These are phyloP conservation scores for Actinia equina DNA, from an alignment of 64 coral and sea anemone genomes.

Conservation along the genomic window DNA sequence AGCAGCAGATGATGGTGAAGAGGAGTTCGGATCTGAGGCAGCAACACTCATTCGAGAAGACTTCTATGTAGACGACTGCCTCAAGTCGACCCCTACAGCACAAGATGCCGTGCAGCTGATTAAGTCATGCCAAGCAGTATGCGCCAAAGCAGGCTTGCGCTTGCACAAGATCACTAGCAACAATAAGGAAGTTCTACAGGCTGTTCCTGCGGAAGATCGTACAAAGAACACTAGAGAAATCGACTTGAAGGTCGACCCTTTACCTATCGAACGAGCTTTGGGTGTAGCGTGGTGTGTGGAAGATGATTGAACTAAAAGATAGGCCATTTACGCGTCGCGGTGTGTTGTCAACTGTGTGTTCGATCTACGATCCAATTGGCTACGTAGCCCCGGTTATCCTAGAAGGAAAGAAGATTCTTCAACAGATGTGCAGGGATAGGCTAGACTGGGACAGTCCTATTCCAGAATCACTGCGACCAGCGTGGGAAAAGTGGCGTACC, in stretches of 20 bases:
- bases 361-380: conserved; percentile 15
- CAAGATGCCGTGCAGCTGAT: not conserved
- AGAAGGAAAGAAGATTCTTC: conserved; percentile 3
- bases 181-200: conserved; percentile 17
- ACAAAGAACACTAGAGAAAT: conserved; percentile 18
- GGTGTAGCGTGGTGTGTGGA: conserved; percentile 26
- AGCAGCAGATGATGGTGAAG: conserved; percentile 21
- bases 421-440: conserved; percentile 3
- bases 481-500: conserved; percentile 12
- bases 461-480: not conserved
- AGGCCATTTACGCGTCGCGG: conserved; percentile 28
- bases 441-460: conserved; percentile 15
- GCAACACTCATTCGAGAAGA: conserved; percentile 9
- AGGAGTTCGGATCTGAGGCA: not conserved
- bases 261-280: conserved; percentile 9
- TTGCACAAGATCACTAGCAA: conserved; percentile 18
- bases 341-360: not conserved
- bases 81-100: not conserved
- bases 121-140: not conserved
- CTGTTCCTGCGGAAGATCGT: conserved; percentile 14
- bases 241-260: conserved; percentile 8
- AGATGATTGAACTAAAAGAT: conserved; percentile 18
- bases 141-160: not conserved
- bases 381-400: conserved; percentile 17
- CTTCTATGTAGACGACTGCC: conserved; percentile 10